Percentiles rank a stretch among this genome's conserved stretches.
phyloP scores from a whole-genome alignment of 2,113 vertebrate species.

The Coptodon rendalli region DNA sequence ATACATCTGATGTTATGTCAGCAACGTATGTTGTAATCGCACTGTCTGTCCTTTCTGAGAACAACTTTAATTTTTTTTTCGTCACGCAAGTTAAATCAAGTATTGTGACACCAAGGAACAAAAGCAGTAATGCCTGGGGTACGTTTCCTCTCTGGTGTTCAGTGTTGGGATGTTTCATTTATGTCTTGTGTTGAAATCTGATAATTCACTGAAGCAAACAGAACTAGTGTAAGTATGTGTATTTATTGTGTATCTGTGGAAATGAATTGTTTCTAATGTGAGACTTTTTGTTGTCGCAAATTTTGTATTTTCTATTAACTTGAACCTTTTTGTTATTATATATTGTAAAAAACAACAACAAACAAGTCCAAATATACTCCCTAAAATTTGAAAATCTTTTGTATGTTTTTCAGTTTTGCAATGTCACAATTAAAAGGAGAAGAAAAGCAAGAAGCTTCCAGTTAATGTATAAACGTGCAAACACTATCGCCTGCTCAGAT shows the following conservation, averaged over 20 bases:
- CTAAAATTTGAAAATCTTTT: background rate
- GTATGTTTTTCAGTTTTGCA: background rate
- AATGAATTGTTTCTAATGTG: background rate
- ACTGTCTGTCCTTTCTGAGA: background rate
- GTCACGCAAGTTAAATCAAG: background rate
- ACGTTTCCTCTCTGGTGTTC: background rate
- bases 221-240: background rate
- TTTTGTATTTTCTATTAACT: background rate
- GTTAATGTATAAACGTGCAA: background rate
- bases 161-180: background rate
- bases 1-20: background rate
- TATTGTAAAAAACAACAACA: background rate
- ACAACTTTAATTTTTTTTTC: background rate
- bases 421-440: background rate
- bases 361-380: background rate
- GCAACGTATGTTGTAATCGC: background rate
- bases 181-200: background rate
- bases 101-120: background rate
- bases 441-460: background rate
- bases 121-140: background rate
- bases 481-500: accelerated
- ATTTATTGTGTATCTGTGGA: background rate
- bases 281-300: background rate
- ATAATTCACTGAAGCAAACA: background rate
- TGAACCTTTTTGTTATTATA: background rate